Conservation (phyloP, 2,113 vertebrate genomes). For the Hydropotes inermis region DNA sequence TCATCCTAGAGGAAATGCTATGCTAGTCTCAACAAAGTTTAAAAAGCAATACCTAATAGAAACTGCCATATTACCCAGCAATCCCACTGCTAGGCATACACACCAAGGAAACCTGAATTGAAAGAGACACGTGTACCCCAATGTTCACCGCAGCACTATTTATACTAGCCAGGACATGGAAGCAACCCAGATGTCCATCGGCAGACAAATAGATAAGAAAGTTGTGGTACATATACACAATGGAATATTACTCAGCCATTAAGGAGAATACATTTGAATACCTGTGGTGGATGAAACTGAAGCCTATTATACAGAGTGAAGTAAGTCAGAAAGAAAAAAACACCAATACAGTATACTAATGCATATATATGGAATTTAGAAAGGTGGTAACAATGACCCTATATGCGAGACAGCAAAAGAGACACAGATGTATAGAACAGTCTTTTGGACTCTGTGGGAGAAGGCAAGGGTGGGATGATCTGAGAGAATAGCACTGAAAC, state of each 20-base stretch:
- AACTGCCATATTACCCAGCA: background rate
- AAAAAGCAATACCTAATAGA: background rate
- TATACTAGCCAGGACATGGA: background rate
- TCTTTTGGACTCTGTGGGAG: background rate
- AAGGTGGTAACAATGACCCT: fast-evolving
- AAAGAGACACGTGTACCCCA: background rate
- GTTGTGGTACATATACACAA: background rate
- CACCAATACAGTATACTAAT: background rate
- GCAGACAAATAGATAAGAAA: background rate
- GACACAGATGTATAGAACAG: background rate
- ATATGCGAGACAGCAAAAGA: background rate
- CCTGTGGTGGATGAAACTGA: background rate
- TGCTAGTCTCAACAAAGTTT: background rate
- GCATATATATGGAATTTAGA: background rate
- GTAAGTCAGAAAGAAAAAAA: background rate
- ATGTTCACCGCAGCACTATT: background rate
- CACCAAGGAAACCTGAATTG: background rate
- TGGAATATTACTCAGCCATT: background rate
- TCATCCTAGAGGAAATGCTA: background rate
- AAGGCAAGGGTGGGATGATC: background rate
- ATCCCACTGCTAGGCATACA: background rate
- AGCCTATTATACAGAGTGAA: background rate
- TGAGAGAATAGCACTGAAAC: background rate
- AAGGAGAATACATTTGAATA: background rate
- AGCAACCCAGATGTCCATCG: background rate